Evolutionary conservation across 2,797 vertebrate species (phyloP), one percentile per base, ranked within the genome.

Genomic region (Cyclura pinguis): DNA sequence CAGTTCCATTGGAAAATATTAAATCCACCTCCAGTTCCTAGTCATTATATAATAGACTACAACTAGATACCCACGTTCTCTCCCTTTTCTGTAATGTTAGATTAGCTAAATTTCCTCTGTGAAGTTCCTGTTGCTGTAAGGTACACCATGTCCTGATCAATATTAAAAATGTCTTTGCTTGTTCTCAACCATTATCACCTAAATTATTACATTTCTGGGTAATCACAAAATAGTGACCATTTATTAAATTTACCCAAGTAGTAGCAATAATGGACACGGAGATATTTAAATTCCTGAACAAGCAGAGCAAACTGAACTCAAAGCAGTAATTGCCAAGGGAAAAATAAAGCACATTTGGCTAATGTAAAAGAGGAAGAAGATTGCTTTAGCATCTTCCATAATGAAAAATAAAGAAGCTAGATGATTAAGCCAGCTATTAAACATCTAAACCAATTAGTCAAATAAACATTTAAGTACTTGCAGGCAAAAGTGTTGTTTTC

Each of bases 161-260:
- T 90, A 90, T 92, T 69, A 93, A 92, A 88, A 9, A 20, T 76
- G 16, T 88, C 59, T 50, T 80, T 90, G 59, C 16, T 89, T 74
- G 84, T 85, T 93, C 94, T 80, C 35, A 29, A 14, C 3, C 6
- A 88, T 87, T 92, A 88, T 91, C 88, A 55, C 22, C 29, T 69
- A 94, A 92, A 93, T 90, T 73, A 90, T 84, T 93, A 93, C 3
- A 1, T 93, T 77, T 86, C 89, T 90, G 90, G 93, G 80, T 20
- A 89, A n/a, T 20, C 32, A 84, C 73, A 89, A 77, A 42, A 59
- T 35, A 64, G 55, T 84, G 69, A 84, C 69, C 42, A 77, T 83
- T 76, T 89, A 76, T 78, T 84, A 84, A 84, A 84, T 89, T 52
- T 77, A 47, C 55, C 18, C 69, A 74, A 87, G 24, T 64, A 64